phyloP scores from a whole-genome alignment of 2,888 invertebrate species.

The Rhopalosiphum nymphaeae region DNA sequence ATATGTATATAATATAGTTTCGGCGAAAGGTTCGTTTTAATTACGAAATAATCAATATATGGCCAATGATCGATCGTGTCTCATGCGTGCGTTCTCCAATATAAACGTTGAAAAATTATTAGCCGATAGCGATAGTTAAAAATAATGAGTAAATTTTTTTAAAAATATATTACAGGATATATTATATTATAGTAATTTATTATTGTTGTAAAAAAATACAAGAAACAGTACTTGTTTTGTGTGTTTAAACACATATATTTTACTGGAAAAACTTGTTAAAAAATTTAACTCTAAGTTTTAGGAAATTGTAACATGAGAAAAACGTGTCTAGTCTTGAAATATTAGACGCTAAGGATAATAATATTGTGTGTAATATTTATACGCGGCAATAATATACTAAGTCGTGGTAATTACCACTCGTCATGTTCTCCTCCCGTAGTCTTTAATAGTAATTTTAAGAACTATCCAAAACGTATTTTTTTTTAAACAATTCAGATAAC shows the following conservation, averaged over 20 bases:
- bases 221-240: background rate
- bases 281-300: slow-evolving; percentile 4
- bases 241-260: background rate
- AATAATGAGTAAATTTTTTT: slow-evolving; percentile 12
- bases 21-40: slow-evolving; percentile 40
- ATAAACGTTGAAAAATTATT: slow-evolving; percentile 39
- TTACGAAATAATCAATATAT: slow-evolving; percentile 43
- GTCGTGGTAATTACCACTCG: slow-evolving; percentile 8
- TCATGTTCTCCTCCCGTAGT: slow-evolving; percentile 27
- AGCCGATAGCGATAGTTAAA: slow-evolving; percentile 29
- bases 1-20: background rate
- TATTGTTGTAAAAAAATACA: background rate
- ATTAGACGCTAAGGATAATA: background rate
- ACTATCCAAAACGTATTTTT: background rate
- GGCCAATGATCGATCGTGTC: slow-evolving; percentile 29
- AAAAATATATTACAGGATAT: background rate
- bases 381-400: background rate
- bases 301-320: background rate
- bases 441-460: background rate
- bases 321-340: background rate
- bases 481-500: background rate
- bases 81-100: background rate
- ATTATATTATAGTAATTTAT: background rate
- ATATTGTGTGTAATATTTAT: background rate
- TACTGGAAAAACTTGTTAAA: background rate